Percentiles rank a stretch among this genome's conserved stretches.
Conservation (phyloP, 2,113 vertebrate species). For the Uria lomvia region DNA sequence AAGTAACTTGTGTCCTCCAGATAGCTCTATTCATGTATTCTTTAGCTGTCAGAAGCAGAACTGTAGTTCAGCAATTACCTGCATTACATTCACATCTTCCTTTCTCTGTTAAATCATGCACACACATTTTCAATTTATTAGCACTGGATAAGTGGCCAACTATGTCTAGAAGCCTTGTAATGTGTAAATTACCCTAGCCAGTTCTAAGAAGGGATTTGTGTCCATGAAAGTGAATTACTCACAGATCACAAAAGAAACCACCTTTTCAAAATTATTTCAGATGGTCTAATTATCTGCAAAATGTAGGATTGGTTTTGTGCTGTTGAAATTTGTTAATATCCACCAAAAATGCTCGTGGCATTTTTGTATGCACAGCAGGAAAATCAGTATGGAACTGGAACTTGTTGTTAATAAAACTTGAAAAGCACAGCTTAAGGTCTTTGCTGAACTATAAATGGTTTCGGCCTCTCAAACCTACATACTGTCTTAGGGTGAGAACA, state of each 20-base stretch:
- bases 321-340: conserved; percentile 64
- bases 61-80: conserved; percentile 40
- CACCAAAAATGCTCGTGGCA: conserved; percentile 57
- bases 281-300: conserved; percentile 58
- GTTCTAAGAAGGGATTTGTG: conserved; percentile 32
- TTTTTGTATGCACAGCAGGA: conserved; percentile 60
- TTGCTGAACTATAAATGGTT: conserved; percentile 55
- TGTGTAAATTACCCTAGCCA: conserved; percentile 50
- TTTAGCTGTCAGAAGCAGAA: conserved; percentile 21
- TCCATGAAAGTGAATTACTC: conserved; percentile 65
- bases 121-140: conserved; percentile 57
- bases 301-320: conserved; percentile 45
- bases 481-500: conserved; percentile 23
- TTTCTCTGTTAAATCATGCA: conserved; percentile 59
- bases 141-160: conserved; percentile 15
- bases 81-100: conserved; percentile 18
- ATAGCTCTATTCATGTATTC: not conserved
- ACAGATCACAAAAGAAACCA: conserved; percentile 60
- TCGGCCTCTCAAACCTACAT: conserved; percentile 18
- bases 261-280: conserved; percentile 62
- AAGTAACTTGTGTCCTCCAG: not conserved
- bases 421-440: conserved; percentile 67
- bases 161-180: conserved; percentile 54
- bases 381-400: conserved; percentile 55
- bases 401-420: conserved; percentile 68